These are phyloP conservation scores for Thereva nobilitata DNA, from an alignment of 2,888 invertebrate species.

Conservation along the genomic window DNA sequence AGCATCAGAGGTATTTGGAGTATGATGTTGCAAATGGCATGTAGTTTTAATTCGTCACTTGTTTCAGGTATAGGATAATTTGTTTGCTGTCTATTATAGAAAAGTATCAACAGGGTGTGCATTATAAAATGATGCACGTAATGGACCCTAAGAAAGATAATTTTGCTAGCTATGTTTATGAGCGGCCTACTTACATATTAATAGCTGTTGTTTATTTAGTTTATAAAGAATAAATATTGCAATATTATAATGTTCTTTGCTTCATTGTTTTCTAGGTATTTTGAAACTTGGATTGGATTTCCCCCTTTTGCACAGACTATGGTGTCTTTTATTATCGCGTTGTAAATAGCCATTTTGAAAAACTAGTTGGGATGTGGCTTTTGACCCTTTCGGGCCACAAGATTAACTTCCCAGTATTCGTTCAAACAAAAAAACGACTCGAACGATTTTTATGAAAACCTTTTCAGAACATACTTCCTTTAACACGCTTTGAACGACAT, in stretches of 20 bases:
- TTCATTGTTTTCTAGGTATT: too few species aligned
- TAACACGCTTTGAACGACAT: too few species aligned
- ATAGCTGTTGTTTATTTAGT: constrained; percentile 55
- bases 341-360: too few species aligned
- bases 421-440: too few species aligned
- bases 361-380: too few species aligned
- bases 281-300: too few species aligned
- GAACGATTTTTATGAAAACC: too few species aligned
- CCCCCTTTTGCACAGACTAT: too few species aligned
- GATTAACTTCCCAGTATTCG: too few species aligned
- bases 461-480: too few species aligned
- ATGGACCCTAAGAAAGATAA: constrained; percentile 56
- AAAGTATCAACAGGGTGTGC: constrained; percentile 55
- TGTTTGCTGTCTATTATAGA: constrained; percentile 55
- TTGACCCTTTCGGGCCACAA: too few species aligned
- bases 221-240: constrained; percentile 50
- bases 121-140: constrained; percentile 53
- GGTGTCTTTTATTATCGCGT: too few species aligned
- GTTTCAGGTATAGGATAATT: constrained; percentile 54
- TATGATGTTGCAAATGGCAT: background rate
- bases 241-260: background rate
- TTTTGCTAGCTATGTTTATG: constrained; percentile 53
- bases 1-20: constrained; percentile 50
- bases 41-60: background rate
- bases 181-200: constrained; percentile 54